Evolutionary conservation across 35 echinoderm and acorn worm species (phyloP).

Genomic region (Ptychodera flava): DNA sequence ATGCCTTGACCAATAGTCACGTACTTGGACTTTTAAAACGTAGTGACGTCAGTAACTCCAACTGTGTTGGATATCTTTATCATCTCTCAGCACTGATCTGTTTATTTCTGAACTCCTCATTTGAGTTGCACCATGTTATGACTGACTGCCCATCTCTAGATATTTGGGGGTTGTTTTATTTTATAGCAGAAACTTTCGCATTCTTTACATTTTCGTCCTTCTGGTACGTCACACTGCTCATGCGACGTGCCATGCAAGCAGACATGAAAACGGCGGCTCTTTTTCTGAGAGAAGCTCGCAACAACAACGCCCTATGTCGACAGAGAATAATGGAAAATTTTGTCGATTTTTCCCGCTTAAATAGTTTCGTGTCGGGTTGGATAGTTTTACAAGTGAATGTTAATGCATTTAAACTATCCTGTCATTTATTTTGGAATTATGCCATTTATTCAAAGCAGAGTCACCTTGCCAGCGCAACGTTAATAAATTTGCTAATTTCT

Average conservation of each 20-base stretch:
- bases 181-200: neutral
- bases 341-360: neutral
- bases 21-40: neutral
- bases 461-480: neutral
- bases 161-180: neutral
- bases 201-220: neutral
- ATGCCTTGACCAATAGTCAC: neutral
- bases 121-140: neutral
- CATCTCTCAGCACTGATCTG: neutral
- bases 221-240: neutral
- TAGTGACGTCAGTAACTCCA: neutral
- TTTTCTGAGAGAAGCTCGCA: neutral
- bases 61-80: neutral
- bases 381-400: neutral
- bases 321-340: neutral
- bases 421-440: neutral
- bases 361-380: neutral
- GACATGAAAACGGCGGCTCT: neutral
- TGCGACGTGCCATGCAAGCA: neutral
- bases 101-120: neutral
- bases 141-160: neutral
- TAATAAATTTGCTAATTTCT: neutral
- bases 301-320: neutral
- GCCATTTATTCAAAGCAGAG: neutral
- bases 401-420: neutral